Base-by-base conservation (phyloP, 2,113 vertebrate species). In the Tenebrosternarchus preto region DNA sequence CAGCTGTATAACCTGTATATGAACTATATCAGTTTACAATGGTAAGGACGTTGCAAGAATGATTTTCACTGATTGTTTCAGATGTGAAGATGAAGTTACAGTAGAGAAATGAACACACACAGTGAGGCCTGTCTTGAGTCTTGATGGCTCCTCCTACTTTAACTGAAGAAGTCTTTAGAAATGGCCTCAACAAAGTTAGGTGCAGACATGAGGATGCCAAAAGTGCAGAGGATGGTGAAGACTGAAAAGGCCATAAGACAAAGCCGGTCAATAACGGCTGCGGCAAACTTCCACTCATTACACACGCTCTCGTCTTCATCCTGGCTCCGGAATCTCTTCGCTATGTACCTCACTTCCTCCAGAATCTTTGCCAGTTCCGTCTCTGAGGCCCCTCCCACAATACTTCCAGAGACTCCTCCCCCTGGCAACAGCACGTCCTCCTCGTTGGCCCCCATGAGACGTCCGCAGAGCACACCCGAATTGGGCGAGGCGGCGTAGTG, bases 171-270 rank as follows among this genome's bases (percentile, higher is more conserved):
- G 90, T 99, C 97, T 88, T 98, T 99, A 80, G 97, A 97, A 74
- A 99, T 95, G 0, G 97, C 97, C 83, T 99, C 97, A 4, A 97
- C 96, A 16, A 98, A 98, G 87, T 98, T 99, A 73, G 97, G 97
- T 0, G 97, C 97, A 0, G 97, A 96, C 96, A 98, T 98, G 76
- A 99, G 93, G 87, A 99, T 99, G 81, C 96, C 96, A 36, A 99
- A 96, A 56, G 97, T 99, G 89, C 96, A 98, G 89, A 99, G 95
- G 87, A 99, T 96, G 64, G 96, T 98, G 86, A 99, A 98, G 85
- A 98, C 91, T 0, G 96, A 98, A 89, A 99, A 99, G n/a, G 95
- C 96, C 94, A 99, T 96, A 82, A 99, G 88, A 85, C 97, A 99
- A 78, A 99, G 93, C 19, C 97, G 94, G 89, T 99, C 97, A 73